Base-by-base conservation (phyloP, 2,113 vertebrate species). In the Nerophis lumbriciformis region DNA sequence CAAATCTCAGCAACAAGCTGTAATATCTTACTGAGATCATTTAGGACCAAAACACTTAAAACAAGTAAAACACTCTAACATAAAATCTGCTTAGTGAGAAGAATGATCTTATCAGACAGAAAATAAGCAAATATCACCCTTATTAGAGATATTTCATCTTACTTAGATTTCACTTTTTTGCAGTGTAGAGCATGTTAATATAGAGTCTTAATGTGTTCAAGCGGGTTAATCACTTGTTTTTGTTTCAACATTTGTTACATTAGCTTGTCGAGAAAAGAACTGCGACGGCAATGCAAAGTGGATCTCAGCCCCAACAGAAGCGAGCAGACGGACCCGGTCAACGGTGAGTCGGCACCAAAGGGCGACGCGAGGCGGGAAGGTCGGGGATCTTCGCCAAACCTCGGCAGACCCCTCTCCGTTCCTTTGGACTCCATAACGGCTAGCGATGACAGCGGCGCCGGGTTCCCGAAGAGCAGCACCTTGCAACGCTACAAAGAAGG, bases 401-500 rank as follows among this genome's bases (percentile, higher is more conserved):
- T 83, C 6, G 68, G 57, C 53, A 76, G 69, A 50, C 71, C 1
- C 38, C 53, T 71, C 65, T 79, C 70, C 10, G 19, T 87, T n/a
- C 85, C 76, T n/a, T 59, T 61, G 6, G 65, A 87, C 73, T 4
- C 37, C 4, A 14, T 52, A 8, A 0, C 39, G 21, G 1, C 13
- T 50, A 55, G 5, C 15, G 45, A 65, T 8, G 79, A 83, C 15
- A 76, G 69, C 0, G 60, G 76, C 2, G 73, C 83, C 44, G 88
- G 87, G 68, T 84, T 88, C 0, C 62, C 10, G 7, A 84, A 44
- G 36, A 44, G n/a, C 48, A 73, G 61, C 53, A 65, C 76, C 3
- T 89, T 96, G 49, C 94, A 95, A 67, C 91, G 93, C 73, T 91
- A 93, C 0, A 76, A 57, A 6, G 92, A 93, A 36, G 53, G 70